Evolutionary conservation across 2,113 vertebrate genomes (phyloP).

Genomic region (Datnioides undecimradiatus): DNA sequence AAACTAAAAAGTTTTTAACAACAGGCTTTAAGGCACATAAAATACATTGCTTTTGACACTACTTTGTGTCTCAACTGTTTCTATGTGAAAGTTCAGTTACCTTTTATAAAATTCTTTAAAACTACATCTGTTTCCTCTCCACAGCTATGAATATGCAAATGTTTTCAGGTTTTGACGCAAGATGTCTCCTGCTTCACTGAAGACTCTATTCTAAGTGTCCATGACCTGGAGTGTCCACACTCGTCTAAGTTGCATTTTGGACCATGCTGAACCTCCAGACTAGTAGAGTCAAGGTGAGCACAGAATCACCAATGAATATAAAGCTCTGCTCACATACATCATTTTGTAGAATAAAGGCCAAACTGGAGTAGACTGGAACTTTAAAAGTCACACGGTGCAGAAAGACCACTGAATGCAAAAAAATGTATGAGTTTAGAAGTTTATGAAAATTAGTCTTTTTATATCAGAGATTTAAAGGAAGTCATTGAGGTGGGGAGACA

Average conservation of each 20-base stretch:
- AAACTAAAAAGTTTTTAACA: no score
- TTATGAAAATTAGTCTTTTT: not conserved
- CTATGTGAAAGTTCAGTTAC: not conserved
- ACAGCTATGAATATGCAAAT: not conserved
- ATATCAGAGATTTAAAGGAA: not conserved
- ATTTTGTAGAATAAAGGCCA: not conserved
- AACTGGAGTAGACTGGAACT: not conserved
- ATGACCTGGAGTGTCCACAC: not conserved
- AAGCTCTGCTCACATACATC: not conserved
- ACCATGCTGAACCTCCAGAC: not conserved
- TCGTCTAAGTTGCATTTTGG: not conserved
- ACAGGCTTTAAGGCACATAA: not conserved
- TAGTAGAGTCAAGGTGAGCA: not conserved
- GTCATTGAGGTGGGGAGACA: no score
- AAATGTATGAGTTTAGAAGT: no score
- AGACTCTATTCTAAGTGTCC: not conserved
- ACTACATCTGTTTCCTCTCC: no score
- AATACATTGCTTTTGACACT: not conserved
- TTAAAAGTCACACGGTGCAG: not conserved
- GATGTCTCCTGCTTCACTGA: not conserved
- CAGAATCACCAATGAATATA: not conserved
- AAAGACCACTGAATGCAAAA: not conserved
- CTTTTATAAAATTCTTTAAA: not conserved
- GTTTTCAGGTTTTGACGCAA: not conserved
- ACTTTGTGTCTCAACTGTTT: not conserved